Evolutionary conservation across 2,113 vertebrate genomes (phyloP), one percentile per base, ranked within the genome.

Genomic region (Boulengeromyrus knoepffleri): DNA sequence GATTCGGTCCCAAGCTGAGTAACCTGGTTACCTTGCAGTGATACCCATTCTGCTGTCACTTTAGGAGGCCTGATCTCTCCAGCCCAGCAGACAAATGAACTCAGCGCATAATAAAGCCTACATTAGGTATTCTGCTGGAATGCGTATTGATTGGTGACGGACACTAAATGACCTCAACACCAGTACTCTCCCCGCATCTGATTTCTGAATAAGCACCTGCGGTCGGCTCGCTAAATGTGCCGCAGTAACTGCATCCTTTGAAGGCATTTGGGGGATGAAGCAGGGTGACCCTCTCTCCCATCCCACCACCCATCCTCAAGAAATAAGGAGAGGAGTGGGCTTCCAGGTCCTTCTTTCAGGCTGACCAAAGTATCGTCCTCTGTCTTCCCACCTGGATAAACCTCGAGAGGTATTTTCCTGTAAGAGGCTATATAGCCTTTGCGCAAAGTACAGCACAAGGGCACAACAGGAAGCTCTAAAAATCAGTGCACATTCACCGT

Each of bases 221-320:
- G 95, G 95, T 95, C 12, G 87, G 90, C 89, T 92, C 93, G 92
- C 93, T 95, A 96, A 96, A 94, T 95, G 94, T 96, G 95, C 1
- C 95, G 95, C 95, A 95, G 96, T 96, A 96, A 96, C 93, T 93
- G 94, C 95, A 96, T 93, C 94, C 95, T 94, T 94, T 93, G 88
- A 94, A 95, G 95, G 94, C 94, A 95, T 96, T 94, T 47, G 45
- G 83, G 21, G 91, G 92, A 92, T 89, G 70, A 80, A 91, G 88
- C 91, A 91, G 85, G 46, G 77, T 89, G 92, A 91, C 88, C 85
- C 15, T 62, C 5, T 2, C 10, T 13, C 45, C n/a, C 62, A 66
- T 66, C 62, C 50, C 62, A 15, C 24, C 80, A 45, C 31, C 70
- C 70, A 52, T 39, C 24, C 39, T 24, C 31, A 21, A 58, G 39